These are phyloP conservation scores for Melanotaenia duboulayi DNA, from an alignment of 2,113 vertebrate species.

Conservation along the genomic window DNA sequence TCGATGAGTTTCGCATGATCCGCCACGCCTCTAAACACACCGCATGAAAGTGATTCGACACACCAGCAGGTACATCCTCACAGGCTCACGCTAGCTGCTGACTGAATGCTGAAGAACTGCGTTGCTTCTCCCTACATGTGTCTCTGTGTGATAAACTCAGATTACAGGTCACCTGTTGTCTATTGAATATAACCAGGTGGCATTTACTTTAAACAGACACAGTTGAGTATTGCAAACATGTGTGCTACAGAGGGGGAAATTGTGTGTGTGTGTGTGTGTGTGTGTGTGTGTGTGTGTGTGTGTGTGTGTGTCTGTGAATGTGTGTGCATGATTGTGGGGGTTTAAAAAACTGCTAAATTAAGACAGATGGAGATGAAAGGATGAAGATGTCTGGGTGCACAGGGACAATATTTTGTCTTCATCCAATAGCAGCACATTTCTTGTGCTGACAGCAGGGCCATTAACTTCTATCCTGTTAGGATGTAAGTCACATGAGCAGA, in stretches of 20 bases:
- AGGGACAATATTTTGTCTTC: conserved; percentile 4
- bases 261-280: too few species aligned
- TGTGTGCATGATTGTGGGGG: not conserved
- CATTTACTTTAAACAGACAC: conserved; percentile 36
- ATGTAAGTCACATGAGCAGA: not conserved
- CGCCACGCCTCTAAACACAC: conserved; percentile 27
- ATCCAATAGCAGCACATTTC: conserved; percentile 6
- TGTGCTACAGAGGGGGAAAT: conserved; percentile 21
- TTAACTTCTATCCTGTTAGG: conserved; percentile 20
- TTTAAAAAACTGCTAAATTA: conserved; percentile 17
- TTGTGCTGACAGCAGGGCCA: conserved; percentile 16
- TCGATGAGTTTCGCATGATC: conserved; percentile 37
- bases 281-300: too few species aligned
- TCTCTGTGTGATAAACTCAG: conserved; percentile 31
- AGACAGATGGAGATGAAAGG: conserved; percentile 37
- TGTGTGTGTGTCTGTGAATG: too few species aligned
- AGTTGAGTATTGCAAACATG: conserved; percentile 59
- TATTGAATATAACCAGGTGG: conserved; percentile 20
- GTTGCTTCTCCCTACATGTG: not conserved
- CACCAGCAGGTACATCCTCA: conserved; percentile 30
- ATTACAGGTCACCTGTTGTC: conserved; percentile 48
- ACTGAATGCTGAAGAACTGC: not conserved
- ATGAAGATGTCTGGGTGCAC: conserved; percentile 23
- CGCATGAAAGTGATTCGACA: conserved; percentile 72
- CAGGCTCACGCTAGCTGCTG: conserved; percentile 30